Evolutionary conservation across 2,888 invertebrate genomes (phyloP).

Genomic region (Prosopocoilus inquinatus): DNA sequence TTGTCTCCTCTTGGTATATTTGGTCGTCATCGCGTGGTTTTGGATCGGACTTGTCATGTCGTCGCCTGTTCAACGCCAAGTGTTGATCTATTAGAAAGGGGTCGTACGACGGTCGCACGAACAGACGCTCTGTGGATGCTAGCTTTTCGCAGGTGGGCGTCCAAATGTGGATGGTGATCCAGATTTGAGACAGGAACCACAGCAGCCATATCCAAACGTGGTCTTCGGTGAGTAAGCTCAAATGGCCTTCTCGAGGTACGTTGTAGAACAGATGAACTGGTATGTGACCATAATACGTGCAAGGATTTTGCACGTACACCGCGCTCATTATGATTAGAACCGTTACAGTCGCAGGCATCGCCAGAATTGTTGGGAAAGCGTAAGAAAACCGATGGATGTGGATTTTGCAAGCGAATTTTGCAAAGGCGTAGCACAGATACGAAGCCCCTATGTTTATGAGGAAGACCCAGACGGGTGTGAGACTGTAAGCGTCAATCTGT

Average conservation of each 20-base stretch:
- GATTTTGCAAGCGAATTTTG: slow-evolving; percentile 85
- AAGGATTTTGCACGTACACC: slow-evolving; percentile 63
- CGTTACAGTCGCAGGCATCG: slow-evolving; percentile 71
- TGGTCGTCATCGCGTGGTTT: slow-evolving; percentile 16
- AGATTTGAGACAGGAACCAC: slow-evolving; percentile 80
- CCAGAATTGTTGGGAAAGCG: slow-evolving; percentile 76
- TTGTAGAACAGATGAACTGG: slow-evolving; percentile 90
- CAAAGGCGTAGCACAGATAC: slow-evolving; percentile 64
- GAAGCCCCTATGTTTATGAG: slow-evolving; percentile 66
- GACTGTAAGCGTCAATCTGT: slow-evolving; percentile 8
- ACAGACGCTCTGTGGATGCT: slow-evolving; percentile 80
- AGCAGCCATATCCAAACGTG: slow-evolving; percentile 77
- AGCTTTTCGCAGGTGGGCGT: slow-evolving; percentile 77
- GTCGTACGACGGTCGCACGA: slow-evolving; percentile 80
- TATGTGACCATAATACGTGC: slow-evolving; percentile 72
- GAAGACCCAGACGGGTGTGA: slow-evolving; percentile 59
- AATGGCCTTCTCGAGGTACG: slow-evolving; percentile 53
- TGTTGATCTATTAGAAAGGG: slow-evolving; percentile 82
- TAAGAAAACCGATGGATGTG: slow-evolving; percentile 87
- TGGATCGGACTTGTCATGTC: slow-evolving; percentile 55
- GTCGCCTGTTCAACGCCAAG: slow-evolving; percentile 75
- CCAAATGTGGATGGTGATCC: slow-evolving; percentile 88
- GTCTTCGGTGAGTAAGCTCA: slow-evolving; percentile 57
- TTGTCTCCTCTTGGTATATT: background rate
- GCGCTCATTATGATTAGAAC: slow-evolving; percentile 67